These are phyloP conservation scores for Vipera ursinii DNA, from an alignment of 2,797 vertebrate species.

Conservation along the genomic window DNA sequence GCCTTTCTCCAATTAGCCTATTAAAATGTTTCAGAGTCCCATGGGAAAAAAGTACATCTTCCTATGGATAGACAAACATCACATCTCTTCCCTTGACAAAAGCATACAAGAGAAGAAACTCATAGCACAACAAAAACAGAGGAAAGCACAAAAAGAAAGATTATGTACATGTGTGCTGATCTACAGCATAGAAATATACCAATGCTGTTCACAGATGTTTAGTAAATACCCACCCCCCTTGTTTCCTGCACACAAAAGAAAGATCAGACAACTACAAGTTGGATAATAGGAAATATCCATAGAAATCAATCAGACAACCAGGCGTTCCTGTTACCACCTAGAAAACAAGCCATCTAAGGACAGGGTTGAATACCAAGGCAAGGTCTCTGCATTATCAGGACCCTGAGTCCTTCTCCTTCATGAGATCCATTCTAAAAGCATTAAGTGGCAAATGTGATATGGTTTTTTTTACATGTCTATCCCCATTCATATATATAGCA, in stretches of 20 bases:
- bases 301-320: not conserved
- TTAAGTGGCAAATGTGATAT: not conserved
- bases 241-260: not conserved
- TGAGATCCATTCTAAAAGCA: not conserved
- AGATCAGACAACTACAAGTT: not conserved
- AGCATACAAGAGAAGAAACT: not conserved
- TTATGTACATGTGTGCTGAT: not conserved
- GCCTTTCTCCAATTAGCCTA: not conserved
- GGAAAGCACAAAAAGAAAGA: not conserved
- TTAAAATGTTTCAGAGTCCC: not conserved
- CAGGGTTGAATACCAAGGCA: not conserved
- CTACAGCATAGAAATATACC: not conserved
- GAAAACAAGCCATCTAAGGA: not conserved
- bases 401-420: not conserved
- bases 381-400: not conserved
- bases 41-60: not conserved
- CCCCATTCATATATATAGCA: not conserved
- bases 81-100: not conserved
- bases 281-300: not conserved
- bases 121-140: not conserved
- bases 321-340: not conserved
- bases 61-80: not conserved
- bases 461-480: not conserved
- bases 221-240: not conserved
- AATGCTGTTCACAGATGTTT: not conserved